A percentile compares a stretch with the other conserved stretches of the same genome.
Conservation (phyloP, 2,888 invertebrate genomes). For the Deroplatys truncata region DNA sequence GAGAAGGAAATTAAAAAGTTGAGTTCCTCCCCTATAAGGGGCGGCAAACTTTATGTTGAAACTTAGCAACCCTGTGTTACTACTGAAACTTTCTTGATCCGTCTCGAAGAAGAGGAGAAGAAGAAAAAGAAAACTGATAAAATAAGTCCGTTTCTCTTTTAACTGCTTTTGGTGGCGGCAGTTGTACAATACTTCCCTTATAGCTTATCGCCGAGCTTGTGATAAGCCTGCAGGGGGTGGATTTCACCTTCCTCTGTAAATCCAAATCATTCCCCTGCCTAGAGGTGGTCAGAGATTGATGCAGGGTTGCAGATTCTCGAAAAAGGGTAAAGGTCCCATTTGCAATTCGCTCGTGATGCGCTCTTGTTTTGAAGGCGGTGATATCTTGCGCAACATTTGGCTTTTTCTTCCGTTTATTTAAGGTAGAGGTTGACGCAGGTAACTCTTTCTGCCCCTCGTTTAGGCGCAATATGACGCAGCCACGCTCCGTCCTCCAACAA, state of each 20-base stretch:
- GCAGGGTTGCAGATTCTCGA: no score
- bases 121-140: not conserved
- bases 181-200: not conserved
- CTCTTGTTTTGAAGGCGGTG: no score
- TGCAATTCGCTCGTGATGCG: no score
- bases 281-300: not conserved
- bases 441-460: no score
- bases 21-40: not conserved
- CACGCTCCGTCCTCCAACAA: no score
- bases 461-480: no score
- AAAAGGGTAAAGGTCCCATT: no score
- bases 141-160: not conserved
- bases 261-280: not conserved
- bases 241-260: not conserved
- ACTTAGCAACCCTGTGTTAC: not conserved
- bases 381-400: no score
- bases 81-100: not conserved
- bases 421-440: no score
- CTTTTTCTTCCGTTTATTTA: no score
- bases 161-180: not conserved
- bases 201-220: not conserved
- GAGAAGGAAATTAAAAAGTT: constrained; percentile 21
- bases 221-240: not conserved
- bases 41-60: not conserved
- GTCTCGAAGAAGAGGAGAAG: not conserved